Evolutionary conservation across 2,113 vertebrate species (phyloP).

Genomic region (Thunnus thynnus): DNA sequence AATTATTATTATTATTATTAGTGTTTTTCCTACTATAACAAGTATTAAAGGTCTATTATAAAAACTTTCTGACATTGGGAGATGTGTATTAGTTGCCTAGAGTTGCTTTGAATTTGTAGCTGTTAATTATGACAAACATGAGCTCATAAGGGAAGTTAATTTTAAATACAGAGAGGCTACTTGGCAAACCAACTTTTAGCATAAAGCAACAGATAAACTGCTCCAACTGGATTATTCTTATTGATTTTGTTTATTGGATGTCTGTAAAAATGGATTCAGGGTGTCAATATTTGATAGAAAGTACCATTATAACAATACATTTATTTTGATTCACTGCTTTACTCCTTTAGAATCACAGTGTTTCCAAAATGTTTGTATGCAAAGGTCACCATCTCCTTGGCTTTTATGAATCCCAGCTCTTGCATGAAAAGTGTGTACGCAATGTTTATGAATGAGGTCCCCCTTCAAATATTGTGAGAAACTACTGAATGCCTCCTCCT

Average conservation of each 20-base stretch:
- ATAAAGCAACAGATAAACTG: not conserved
- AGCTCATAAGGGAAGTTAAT: not conserved
- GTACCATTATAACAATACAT: too few species aligned
- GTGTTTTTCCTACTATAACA: not conserved
- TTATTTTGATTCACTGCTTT: too few species aligned
- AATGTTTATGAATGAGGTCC: conserved; percentile 8
- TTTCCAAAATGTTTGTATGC: not conserved
- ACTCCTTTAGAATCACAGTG: too few species aligned
- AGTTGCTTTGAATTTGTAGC: not conserved
- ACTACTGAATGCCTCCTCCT: not conserved
- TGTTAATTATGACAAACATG: not conserved
- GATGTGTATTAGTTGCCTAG: not conserved
- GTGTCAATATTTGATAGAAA: not conserved
- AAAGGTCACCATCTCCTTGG: not conserved
- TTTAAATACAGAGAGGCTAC: not conserved
- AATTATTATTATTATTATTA: too few species aligned
- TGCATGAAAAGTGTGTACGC: not conserved
- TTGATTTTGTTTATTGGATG: not conserved
- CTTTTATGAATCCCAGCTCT: not conserved
- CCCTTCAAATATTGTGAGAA: conserved; percentile 18
- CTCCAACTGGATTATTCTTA: not conserved
- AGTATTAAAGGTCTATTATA: not conserved
- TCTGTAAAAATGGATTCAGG: not conserved
- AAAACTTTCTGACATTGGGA: not conserved
- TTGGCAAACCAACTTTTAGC: not conserved